Conservation (phyloP, 92 coral and sea anemone genomes). For the Chrysogorgia sp. region DNA sequence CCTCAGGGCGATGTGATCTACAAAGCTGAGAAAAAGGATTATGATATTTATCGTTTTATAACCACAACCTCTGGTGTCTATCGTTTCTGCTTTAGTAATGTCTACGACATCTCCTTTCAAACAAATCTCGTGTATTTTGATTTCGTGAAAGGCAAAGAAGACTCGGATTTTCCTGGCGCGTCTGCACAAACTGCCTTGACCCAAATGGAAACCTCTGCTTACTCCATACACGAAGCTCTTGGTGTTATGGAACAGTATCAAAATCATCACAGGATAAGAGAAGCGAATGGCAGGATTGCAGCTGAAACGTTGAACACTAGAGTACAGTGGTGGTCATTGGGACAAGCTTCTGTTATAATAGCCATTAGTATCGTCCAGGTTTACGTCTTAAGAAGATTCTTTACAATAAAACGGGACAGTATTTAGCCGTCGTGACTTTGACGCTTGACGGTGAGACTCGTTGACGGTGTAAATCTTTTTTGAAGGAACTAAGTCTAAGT, state of each 20-base stretch:
- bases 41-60: slow-evolving; percentile 84
- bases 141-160: slow-evolving; percentile 77
- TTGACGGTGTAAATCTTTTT: too few relatives aligned
- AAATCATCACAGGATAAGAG: slow-evolving; percentile 89
- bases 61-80: slow-evolving; percentile 74
- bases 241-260: slow-evolving; percentile 87
- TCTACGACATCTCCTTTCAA: slow-evolving; percentile 87
- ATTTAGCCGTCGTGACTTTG: slow-evolving; percentile 1
- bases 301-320: slow-evolving; percentile 73
- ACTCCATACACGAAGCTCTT: slow-evolving; percentile 82
- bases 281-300: slow-evolving; percentile 92
- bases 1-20: slow-evolving; percentile 78
- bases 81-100: slow-evolving; percentile 94
- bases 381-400: slow-evolving; percentile 80
- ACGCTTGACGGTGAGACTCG: too few relatives aligned
- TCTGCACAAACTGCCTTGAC: slow-evolving; percentile 77
- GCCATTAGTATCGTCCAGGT: slow-evolving; percentile 81
- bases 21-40: slow-evolving; percentile 87
- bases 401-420: slow-evolving; percentile 64
- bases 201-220: slow-evolving; percentile 79
- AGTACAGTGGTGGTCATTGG: slow-evolving; percentile 96
- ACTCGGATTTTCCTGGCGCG: slow-evolving; percentile 51
- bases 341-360: slow-evolving; percentile 77
- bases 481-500: too few relatives aligned
- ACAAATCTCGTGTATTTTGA: slow-evolving; percentile 96